phyloP scores from a whole-genome alignment of 2,797 vertebrate species.

The Alcedo quadribrachys region DNA sequence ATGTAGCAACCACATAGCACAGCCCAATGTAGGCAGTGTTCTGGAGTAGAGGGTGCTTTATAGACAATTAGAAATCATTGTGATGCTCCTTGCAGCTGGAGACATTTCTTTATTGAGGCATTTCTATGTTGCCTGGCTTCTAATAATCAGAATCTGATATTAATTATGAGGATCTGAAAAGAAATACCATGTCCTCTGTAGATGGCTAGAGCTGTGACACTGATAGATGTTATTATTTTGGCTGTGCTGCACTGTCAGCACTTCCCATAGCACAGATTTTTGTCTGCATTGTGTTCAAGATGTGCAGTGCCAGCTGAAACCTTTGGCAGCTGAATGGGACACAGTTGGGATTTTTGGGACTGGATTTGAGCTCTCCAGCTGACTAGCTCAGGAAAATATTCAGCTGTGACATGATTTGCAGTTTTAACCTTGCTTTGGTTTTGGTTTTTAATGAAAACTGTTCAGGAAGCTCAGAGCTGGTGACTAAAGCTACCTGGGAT shows the following conservation, averaged over 20 bases:
- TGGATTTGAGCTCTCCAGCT: neutral
- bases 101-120: neutral
- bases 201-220: neutral
- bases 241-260: conserved; percentile 19
- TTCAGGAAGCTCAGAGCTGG: neutral
- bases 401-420: neutral
- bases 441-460: neutral
- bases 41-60: neutral
- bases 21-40: neutral
- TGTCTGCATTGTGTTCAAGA: neutral
- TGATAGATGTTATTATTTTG: neutral
- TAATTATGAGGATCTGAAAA: neutral
- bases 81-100: neutral
- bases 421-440: neutral
- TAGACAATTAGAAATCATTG: neutral
- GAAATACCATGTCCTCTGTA: neutral
- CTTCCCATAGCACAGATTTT: neutral
- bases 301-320: neutral
- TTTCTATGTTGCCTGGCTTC: neutral
- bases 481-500: neutral
- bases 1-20: neutral
- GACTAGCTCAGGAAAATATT: neutral
- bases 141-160: neutral
- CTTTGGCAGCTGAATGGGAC: neutral
- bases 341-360: neutral